Percentiles rank a stretch among this genome's conserved stretches.
phyloP scores from a whole-genome alignment of 2,888 invertebrate species.

The Rhamnusium bicolor region DNA sequence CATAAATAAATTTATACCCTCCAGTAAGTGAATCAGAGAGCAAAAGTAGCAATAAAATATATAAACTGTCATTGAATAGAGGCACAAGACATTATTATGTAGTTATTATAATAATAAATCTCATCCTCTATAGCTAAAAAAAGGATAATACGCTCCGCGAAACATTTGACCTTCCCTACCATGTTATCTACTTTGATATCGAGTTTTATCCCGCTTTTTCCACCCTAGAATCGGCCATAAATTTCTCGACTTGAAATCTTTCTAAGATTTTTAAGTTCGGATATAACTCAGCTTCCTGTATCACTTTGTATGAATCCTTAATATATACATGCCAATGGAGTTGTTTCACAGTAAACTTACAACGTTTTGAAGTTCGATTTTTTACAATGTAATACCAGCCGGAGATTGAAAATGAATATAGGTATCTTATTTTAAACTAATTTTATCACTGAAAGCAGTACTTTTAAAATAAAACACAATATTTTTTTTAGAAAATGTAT shows the following conservation, averaged over 20 bases:
- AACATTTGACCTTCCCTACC: constrained; percentile 63
- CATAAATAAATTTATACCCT: neutral
- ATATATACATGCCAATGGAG: constrained; percentile 6
- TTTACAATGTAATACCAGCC: neutral
- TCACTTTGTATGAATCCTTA: constrained; percentile 31
- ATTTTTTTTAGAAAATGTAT: too few species aligned
- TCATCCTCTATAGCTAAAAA: constrained; percentile 57
- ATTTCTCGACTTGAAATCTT: constrained; percentile 54
- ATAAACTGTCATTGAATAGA: constrained; percentile 61
- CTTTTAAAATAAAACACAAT: too few species aligned
- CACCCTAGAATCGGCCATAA: constrained; percentile 57
- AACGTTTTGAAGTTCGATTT: neutral
- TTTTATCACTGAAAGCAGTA: too few species aligned
- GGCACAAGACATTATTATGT: constrained; percentile 65
- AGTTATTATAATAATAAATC: constrained; percentile 67
- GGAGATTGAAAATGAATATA: neutral
- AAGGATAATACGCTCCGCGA: constrained; percentile 59
- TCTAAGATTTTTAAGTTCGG: constrained; percentile 49
- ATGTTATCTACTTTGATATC: constrained; percentile 61
- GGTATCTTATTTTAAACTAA: too few species aligned
- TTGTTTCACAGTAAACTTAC: neutral
- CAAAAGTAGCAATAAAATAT: constrained; percentile 50
- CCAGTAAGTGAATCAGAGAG: constrained; percentile 43
- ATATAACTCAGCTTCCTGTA: constrained; percentile 38
- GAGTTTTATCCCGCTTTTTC: constrained; percentile 59